Percentiles rank a stretch among this genome's conserved stretches.
These are phyloP conservation scores for Heliconius melpomene DNA, from an alignment of 1,140 invertebrate genomes.

Conservation along the genomic window DNA sequence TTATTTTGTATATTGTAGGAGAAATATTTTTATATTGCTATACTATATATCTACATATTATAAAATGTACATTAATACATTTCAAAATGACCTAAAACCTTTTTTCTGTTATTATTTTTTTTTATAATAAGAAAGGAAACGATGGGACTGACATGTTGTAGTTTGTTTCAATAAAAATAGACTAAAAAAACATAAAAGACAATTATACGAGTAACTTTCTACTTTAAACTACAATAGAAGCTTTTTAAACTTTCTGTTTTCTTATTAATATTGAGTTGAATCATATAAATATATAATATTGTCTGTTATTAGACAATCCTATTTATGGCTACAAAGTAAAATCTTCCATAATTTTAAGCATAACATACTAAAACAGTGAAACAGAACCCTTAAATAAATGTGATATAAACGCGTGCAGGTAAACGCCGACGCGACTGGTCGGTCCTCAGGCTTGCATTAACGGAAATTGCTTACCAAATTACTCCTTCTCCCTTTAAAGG, in stretches of 20 bases:
- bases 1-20: background rate
- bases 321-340: background rate
- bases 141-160: no score
- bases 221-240: no score
- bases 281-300: no score
- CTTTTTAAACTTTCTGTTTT: no score
- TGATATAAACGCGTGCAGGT: slow-evolving; percentile 58
- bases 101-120: no score
- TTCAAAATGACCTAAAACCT: no score
- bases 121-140: no score
- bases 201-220: no score
- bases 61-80: background rate
- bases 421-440: slow-evolving; percentile 57
- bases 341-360: background rate
- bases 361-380: background rate
- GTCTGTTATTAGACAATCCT: background rate
- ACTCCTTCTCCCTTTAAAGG: slow-evolving; percentile 35
- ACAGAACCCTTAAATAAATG: slow-evolving; percentile 49
- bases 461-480: slow-evolving; percentile 68
- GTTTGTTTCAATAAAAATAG: no score
- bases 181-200: no score
- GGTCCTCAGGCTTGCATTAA: slow-evolving; percentile 57
- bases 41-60: background rate
- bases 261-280: no score
- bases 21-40: background rate